A percentile compares a stretch with the other conserved stretches of the same genome.
These are phyloP conservation scores for Xiphophorus birchmanni DNA, from an alignment of 2,797 vertebrate species.

Conservation along the genomic window DNA sequence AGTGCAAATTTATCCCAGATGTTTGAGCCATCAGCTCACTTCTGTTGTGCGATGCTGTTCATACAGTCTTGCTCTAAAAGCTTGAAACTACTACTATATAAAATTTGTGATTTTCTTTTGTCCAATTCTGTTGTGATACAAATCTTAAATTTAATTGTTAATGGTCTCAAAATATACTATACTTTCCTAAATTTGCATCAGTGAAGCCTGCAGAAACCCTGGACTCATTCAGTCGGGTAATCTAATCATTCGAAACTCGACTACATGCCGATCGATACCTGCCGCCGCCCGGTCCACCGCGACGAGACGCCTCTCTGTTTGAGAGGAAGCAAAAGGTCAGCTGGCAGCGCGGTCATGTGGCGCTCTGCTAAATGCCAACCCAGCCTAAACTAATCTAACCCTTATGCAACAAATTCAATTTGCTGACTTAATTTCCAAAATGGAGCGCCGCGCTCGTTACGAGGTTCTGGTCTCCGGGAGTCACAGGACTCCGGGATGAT, in stretches of 20 bases:
- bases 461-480: not conserved
- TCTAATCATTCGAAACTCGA: constrained; percentile 32
- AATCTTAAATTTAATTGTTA: too few species aligned
- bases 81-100: too few species aligned
- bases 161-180: too few species aligned
- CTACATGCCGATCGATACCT: not conserved
- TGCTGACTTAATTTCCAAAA: constrained; percentile 17
- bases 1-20: too few species aligned
- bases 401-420: constrained; percentile 44
- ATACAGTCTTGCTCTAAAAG: too few species aligned
- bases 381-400: constrained; percentile 30
- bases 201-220: too few species aligned
- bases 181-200: too few species aligned
- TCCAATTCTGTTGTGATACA: too few species aligned
- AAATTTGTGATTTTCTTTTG: too few species aligned
- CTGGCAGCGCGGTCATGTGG: constrained; percentile 19
- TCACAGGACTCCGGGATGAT: constrained; percentile 17
- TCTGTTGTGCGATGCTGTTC: too few species aligned
- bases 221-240: constrained; percentile 42
- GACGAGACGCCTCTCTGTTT: constrained; percentile 32
- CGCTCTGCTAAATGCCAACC: constrained; percentile 36
- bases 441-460: constrained; percentile 20
- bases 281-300: not conserved
- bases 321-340: constrained; percentile 49
- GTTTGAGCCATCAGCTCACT: too few species aligned